Percentiles rank a stretch among this genome's conserved stretches.
Evolutionary conservation across 2,797 vertebrate genomes (phyloP).

Genomic region (Ptychadena robeensis): DNA sequence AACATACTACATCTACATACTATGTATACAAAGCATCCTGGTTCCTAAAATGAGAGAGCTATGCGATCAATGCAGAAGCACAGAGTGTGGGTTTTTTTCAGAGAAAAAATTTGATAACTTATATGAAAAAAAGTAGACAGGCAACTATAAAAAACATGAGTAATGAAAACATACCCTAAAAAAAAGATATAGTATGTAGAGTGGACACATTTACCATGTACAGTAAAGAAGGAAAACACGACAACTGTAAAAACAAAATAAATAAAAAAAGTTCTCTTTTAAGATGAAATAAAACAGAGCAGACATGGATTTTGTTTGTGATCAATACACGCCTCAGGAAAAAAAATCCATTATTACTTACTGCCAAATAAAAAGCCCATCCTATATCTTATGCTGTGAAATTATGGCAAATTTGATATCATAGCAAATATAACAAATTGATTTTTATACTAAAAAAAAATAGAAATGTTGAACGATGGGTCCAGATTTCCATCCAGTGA

Average conservation of each 20-base stretch:
- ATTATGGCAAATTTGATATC: conserved; percentile 11
- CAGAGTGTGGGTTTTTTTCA: too few relatives aligned
- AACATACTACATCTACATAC: too few relatives aligned
- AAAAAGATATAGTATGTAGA: too few relatives aligned
- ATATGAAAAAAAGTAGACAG: too few relatives aligned
- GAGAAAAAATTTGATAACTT: too few relatives aligned
- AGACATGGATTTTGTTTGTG: not conserved
- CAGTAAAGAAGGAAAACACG: not conserved
- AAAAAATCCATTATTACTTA: conserved; percentile 8
- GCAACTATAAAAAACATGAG: too few relatives aligned
- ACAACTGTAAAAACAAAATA: not conserved
- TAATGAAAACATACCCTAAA: too few relatives aligned
- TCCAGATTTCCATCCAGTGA: conserved; percentile 34
- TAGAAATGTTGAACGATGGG: not conserved
- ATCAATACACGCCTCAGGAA: conserved; percentile 11
- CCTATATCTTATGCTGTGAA: not conserved
- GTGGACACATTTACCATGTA: too few relatives aligned
- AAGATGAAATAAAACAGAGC: not conserved
- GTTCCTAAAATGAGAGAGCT: too few relatives aligned
- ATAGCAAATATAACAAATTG: conserved; percentile 28
- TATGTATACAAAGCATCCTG: too few relatives aligned
- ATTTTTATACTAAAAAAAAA: not conserved
- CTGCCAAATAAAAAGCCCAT: not conserved
- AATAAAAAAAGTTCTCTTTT: not conserved
- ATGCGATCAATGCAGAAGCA: too few relatives aligned